Evolutionary conservation across 1,140 invertebrate genomes (phyloP).

Genomic region (Cotesia chilonis): DNA sequence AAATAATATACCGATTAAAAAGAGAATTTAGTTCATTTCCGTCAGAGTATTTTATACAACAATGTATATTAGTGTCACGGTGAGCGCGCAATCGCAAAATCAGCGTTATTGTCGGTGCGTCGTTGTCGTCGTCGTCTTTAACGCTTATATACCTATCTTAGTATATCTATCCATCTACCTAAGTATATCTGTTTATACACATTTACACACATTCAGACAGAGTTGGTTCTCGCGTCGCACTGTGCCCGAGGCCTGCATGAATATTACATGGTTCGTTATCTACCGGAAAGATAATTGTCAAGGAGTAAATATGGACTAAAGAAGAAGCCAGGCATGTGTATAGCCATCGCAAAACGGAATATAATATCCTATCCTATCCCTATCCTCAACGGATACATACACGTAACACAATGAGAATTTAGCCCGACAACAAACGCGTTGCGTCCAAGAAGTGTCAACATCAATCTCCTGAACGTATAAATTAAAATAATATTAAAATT

Average conservation of each 20-base stretch:
- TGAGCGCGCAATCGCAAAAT: constrained; percentile 64
- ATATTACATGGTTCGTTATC: constrained; percentile 65
- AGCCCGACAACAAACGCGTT: background rate
- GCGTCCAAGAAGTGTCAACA: constrained; percentile 12
- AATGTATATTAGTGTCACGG: constrained; percentile 58
- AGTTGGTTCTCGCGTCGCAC: constrained; percentile 51
- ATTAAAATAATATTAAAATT: too few relatives aligned
- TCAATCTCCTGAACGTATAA: background rate
- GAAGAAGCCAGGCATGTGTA: constrained; percentile 33
- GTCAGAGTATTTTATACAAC: constrained; percentile 38
- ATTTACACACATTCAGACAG: constrained; percentile 3
- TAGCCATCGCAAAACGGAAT: too few relatives aligned
- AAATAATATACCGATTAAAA: background rate
- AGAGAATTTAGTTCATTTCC: constrained; percentile 13
- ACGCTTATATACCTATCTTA: too few relatives aligned
- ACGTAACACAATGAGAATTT: too few relatives aligned
- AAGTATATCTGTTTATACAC: too few relatives aligned
- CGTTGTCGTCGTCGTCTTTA: constrained; percentile 28
- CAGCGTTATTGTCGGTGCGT: constrained; percentile 54
- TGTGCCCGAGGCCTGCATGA: constrained; percentile 54
- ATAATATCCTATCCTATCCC: too few relatives aligned
- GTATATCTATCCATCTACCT: too few relatives aligned
- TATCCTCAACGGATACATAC: too few relatives aligned
- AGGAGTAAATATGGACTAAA: constrained; percentile 62
- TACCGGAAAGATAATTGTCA: constrained; percentile 67